A percentile compares a stretch with the other conserved stretches of the same genome.
phyloP scores from a whole-genome alignment of 2,113 vertebrate species.

The Gracilinanus agilis region DNA sequence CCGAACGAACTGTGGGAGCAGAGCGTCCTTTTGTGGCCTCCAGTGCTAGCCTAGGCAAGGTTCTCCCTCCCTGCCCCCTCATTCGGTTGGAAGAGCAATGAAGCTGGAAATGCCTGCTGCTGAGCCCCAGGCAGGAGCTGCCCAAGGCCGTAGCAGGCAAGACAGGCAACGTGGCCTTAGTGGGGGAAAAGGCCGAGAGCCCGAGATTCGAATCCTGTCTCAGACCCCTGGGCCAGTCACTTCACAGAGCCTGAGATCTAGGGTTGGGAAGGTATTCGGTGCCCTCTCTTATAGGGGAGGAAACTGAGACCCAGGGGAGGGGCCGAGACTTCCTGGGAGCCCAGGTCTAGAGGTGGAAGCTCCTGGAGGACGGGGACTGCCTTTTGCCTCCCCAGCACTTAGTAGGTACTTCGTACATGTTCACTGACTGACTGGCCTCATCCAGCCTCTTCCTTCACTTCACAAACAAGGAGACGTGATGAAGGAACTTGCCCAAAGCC shows the following conservation, averaged over 20 bases:
- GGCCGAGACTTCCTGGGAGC: neutral
- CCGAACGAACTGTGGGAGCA: neutral
- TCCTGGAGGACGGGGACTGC: neutral
- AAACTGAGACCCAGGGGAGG: neutral
- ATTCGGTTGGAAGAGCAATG: neutral
- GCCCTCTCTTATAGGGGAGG: neutral
- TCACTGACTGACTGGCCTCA: neutral
- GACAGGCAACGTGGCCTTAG: neutral
- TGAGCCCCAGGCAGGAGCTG: neutral
- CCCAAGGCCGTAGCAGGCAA: neutral
- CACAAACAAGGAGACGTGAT: neutral
- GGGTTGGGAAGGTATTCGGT: too few species aligned
- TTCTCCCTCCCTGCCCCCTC: neutral
- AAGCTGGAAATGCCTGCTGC: neutral
- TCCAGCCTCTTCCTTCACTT: neutral
- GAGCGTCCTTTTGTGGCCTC: neutral
- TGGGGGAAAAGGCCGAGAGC: neutral
- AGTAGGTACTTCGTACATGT: neutral
- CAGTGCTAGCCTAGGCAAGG: slow-evolving; percentile 8
- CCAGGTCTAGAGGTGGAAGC: neutral
- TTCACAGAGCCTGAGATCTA: neutral
- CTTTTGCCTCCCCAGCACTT: neutral
- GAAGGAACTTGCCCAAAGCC: neutral
- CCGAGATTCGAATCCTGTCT: neutral
- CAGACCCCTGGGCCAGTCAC: too few species aligned